Evolutionary conservation across 1,140 invertebrate species (phyloP), one percentile per base, ranked within the genome.

Genomic region (Oedothorax gibbosus): DNA sequence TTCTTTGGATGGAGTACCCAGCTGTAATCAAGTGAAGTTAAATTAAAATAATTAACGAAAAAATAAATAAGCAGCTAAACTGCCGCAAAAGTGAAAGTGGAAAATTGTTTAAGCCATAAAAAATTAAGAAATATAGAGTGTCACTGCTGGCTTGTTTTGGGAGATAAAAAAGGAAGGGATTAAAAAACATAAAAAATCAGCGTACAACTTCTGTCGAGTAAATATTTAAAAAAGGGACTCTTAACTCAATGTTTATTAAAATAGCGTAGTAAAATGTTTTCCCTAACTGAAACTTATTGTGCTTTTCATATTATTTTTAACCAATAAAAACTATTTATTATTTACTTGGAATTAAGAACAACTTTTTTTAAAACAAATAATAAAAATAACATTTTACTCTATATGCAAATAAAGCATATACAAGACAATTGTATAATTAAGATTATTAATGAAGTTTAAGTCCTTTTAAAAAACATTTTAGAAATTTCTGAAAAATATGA

Each of bases 41-140:
- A 81, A 81, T 81, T 69, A 81, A 81, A 81, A 71, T 81, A 81
- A 81, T 81, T 81, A 71, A 81, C 57, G 54, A 81, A 81, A 81
- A 81, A 81, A 81, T 18, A 21, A 57, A 35, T 35, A 35, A 35
- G 35, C 50, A 15, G 56, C 50, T 50, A 49, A 49, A 57, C 62
- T 56, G 54, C 6, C 21, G 54, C 9, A 71, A 81, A 69, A 50
- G 71, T 71, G 66, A 54, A 71, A 81, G 71, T 71, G 20, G 68
- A 81, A 81, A 77, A 62, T 81, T 81, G 71, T 71, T 79, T 79
- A 56, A 57, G 72, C 50, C 77, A 66, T 14, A 18, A 53, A 65
- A 54, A 68, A 77, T 21, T 15, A 78, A 71, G 15, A 75, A 79
- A 64, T 77, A 60, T 49, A 50, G 49, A 50, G 35, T 77, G 75